These are phyloP conservation scores for Agrilus cyanescens DNA, from an alignment of 2,888 invertebrate species.

Conservation along the genomic window DNA sequence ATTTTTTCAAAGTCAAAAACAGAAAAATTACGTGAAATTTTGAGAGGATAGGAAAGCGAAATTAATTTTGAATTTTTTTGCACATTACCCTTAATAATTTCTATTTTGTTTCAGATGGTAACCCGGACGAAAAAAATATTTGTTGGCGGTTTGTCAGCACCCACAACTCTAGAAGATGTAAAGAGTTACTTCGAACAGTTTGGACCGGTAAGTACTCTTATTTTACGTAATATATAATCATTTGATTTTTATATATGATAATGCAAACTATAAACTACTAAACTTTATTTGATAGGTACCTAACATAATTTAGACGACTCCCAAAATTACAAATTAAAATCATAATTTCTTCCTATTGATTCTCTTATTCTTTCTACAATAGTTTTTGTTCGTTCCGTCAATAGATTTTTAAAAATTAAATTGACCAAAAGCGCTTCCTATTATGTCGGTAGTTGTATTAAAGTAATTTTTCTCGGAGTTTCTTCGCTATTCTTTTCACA, in stretches of 20 bases:
- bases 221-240: conserved; percentile 9
- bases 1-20: too few relatives aligned
- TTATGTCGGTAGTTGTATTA: too few relatives aligned
- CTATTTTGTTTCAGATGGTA: conserved; percentile 71
- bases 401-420: conserved; percentile 7
- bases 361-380: too few relatives aligned
- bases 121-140: conserved; percentile 99
- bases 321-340: too few relatives aligned
- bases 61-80: too few relatives aligned
- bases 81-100: background rate
- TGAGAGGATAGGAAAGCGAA: too few relatives aligned
- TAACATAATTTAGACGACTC: too few relatives aligned
- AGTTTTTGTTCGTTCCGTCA: too few relatives aligned
- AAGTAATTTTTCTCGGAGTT: too few relatives aligned
- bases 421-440: conserved; percentile 8
- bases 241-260: background rate
- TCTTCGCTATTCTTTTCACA: too few relatives aligned
- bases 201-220: conserved; percentile 78
- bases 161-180: conserved; percentile 98
- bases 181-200: conserved; percentile 99
- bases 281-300: conserved; percentile 12
- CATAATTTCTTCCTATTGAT: too few relatives aligned
- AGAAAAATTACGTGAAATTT: too few relatives aligned
- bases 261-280: conserved; percentile 7
- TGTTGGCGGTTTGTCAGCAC: conserved; percentile 98